Evolutionary conservation across 2,888 invertebrate genomes (phyloP), one percentile per base, ranked within the genome.

Genomic region (Rhagium mordax): DNA sequence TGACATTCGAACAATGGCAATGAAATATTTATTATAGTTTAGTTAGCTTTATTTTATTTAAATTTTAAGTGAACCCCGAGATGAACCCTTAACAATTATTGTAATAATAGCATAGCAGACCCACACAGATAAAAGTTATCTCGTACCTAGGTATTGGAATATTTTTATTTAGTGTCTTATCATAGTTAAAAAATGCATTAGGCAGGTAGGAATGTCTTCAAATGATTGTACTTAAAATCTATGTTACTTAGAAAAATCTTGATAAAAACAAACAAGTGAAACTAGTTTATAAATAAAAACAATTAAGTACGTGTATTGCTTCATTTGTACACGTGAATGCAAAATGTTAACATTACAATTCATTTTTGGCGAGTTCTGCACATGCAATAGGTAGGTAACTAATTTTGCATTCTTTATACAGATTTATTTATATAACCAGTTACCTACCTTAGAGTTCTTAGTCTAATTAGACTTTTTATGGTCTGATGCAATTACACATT

Each of bases 401-500:
- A n/a, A n/a, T 41, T 41, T 41, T 41, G 3, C 41, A 51, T 51
- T 51, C 20, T 20, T 51, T 7, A 16, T 49, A 18, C 8, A 5
- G 10, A 55, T 55, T 55, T 55, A n/a, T 55, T 55, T 55, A 55
- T 27, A 24, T 27, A 27, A 10, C 15, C n/a, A 24, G 21, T 10
- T 55, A 55, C 27, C 18, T 21, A 48, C 8, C 15, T 49, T 49
- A 16, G n/a, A n/a, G 13, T 49, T 49, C 1, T 20, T 24, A 55
- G 7, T 33, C 21, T 60, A 41, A 33, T 60, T 41, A 15, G 27
- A 13, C 33, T 10, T 69, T 70, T 73, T 72, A 77, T 74, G 76
- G 72, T 74, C 71, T 69, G 69, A 21, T 74, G 70, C 48, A 64
- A 70, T 71, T 53, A 68, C 71, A 70, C 4, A 10, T 53, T 13